These are phyloP conservation scores for Polydrusus tereticollis DNA, from an alignment of 2,888 invertebrate species.

Conservation along the genomic window DNA sequence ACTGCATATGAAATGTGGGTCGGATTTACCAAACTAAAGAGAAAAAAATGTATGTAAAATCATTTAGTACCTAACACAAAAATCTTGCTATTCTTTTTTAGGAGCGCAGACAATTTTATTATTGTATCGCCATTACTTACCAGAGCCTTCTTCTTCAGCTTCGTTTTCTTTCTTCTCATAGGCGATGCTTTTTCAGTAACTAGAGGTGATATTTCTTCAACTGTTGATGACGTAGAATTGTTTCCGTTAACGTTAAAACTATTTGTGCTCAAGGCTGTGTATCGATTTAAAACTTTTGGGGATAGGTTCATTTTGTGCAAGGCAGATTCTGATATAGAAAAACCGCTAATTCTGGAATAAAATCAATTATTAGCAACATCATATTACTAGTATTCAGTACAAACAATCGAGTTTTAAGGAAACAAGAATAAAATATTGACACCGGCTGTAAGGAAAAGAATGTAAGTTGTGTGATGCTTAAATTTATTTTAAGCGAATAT, in stretches of 20 bases:
- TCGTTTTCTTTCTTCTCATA: slow-evolving; percentile 62
- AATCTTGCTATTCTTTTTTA: too few species aligned
- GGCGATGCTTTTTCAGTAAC: slow-evolving; percentile 66
- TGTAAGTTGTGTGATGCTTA: too few species aligned
- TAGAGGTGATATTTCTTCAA: slow-evolving; percentile 68
- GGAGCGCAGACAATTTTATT: too few species aligned
- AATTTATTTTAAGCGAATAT: too few species aligned
- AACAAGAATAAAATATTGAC: too few species aligned
- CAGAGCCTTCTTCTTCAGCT: slow-evolving; percentile 58
- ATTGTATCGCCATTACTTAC: too few species aligned
- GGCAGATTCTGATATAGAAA: slow-evolving; percentile 90
- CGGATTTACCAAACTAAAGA: slow-evolving; percentile 58
- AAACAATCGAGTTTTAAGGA: too few species aligned
- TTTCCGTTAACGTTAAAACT: slow-evolving; percentile 61
- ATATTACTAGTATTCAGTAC: too few species aligned
- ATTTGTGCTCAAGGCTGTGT: slow-evolving; percentile 59
- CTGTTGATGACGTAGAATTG: slow-evolving; percentile 71
- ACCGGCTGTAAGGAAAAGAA: too few species aligned
- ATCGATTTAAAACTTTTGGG: slow-evolving; percentile 61
- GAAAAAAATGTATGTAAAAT: too few species aligned
- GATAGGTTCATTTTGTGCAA: slow-evolving; percentile 76
- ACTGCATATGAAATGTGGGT: slow-evolving; percentile 54
- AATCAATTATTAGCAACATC: neutral
- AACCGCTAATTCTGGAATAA: slow-evolving; percentile 4
- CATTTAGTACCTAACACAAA: too few species aligned